A percentile compares a stretch with the other conserved stretches of the same genome.
These are phyloP conservation scores for Zeugodacus cucurbitae DNA, from an alignment of 1,140 invertebrate genomes.

Conservation along the genomic window DNA sequence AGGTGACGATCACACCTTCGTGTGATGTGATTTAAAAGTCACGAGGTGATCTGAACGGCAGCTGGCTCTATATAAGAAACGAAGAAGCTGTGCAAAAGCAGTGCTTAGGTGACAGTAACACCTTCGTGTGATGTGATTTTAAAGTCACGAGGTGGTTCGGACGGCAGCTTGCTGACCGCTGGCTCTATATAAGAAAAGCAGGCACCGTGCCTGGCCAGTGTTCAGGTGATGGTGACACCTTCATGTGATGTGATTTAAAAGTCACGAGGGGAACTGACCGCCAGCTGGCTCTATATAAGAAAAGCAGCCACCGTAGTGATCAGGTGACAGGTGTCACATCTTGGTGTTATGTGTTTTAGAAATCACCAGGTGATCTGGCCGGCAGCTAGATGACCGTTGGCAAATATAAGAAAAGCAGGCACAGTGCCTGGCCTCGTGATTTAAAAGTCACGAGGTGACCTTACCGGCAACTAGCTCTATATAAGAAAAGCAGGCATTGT, in stretches of 20 bases:
- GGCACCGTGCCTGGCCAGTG: background rate
- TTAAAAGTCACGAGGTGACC: background rate
- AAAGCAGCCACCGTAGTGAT: background rate
- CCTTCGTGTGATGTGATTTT: background rate
- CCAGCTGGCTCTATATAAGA: background rate
- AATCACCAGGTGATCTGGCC: background rate
- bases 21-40: too few relatives aligned
- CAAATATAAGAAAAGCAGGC: background rate
- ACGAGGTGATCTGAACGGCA: background rate
- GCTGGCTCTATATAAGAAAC: background rate
- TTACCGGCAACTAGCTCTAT: too few relatives aligned
- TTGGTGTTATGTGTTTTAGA: background rate
- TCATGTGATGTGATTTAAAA: too few relatives aligned
- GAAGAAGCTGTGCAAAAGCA: background rate
- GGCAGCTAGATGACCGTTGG: too few relatives aligned
- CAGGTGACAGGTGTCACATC: background rate
- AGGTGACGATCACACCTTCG: too few relatives aligned
- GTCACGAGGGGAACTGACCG: background rate
- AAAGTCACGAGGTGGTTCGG: background rate
- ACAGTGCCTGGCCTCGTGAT: background rate
- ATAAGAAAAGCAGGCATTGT: too few relatives aligned
- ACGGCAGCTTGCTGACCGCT: too few relatives aligned
- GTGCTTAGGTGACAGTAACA: background rate
- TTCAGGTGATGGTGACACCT: too few relatives aligned
- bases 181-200: background rate